A percentile compares a stretch with the other conserved stretches of the same genome.
Conservation (phyloP, 2,113 vertebrate species). For the Prochilodus magdalenae region DNA sequence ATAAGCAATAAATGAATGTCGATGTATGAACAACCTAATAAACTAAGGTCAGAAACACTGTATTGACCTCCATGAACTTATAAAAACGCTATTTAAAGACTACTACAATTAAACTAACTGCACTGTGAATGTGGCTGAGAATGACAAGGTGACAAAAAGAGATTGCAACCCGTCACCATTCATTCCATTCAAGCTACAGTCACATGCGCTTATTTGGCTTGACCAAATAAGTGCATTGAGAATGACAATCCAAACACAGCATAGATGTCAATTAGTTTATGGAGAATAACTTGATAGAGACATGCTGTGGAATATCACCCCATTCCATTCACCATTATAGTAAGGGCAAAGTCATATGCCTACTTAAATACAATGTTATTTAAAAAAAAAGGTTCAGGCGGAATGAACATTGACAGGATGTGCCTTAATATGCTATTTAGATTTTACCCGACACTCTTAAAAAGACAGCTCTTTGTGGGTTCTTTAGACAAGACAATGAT, state of each 20-base stretch:
- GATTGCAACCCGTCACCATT: background rate
- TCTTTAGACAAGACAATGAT: no score
- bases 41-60: background rate
- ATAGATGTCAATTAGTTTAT: background rate
- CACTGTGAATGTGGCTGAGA: background rate
- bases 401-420: background rate
- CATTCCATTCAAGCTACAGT: background rate
- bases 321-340: background rate
- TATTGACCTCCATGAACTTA: background rate
- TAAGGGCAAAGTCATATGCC: background rate
- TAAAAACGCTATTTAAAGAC: background rate
- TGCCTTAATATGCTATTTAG: background rate
- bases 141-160: background rate
- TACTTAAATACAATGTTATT: background rate
- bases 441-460: background rate
- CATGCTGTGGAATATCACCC: background rate
- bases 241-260: background rate
- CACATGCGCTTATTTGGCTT: no score
- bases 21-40: no score
- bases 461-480: no score
- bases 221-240: no score
- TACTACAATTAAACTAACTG: background rate
- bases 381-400: no score
- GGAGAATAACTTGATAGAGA: background rate
- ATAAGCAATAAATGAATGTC: no score